Percentiles rank a stretch among this genome's conserved stretches.
Evolutionary conservation across 2,113 vertebrate species (phyloP).

Genomic region (Suricata suricatta): DNA sequence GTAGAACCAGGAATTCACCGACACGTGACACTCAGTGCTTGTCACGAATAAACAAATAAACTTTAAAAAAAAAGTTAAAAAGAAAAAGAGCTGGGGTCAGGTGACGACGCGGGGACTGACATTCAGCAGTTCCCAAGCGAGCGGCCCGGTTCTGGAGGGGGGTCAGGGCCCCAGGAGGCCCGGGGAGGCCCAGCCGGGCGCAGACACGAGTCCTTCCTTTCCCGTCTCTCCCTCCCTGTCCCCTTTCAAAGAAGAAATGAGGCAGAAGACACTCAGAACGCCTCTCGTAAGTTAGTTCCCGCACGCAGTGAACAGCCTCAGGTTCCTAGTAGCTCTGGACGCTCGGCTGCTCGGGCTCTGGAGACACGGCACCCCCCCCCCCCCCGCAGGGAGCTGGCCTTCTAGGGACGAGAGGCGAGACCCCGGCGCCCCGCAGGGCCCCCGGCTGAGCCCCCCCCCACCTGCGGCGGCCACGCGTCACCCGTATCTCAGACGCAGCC

Average conservation of each 20-base stretch:
- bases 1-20: no score
- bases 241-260: background rate
- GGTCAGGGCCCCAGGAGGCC: rapidly evolving
- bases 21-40: no score
- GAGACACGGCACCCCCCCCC: rapidly evolving
- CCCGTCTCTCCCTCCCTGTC: background rate
- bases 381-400: rapidly evolving
- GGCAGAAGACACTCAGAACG: background rate
- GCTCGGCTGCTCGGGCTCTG: no score
- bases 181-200: background rate
- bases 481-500: background rate
- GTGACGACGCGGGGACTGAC: rapidly evolving
- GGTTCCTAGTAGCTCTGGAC: rapidly evolving
- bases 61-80: no score
- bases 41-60: no score
- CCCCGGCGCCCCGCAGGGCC: background rate
- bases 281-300: background rate
- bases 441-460: no score
- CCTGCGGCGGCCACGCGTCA: rapidly evolving
- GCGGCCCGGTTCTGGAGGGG: rapidly evolving
- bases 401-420: no score
- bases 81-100: rapidly evolving
- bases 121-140: background rate
- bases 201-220: background rate
- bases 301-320: rapidly evolving